Evolutionary conservation across 2,888 invertebrate species (phyloP), one percentile per base, ranked within the genome.

Genomic region (Girardia tigrina): DNA sequence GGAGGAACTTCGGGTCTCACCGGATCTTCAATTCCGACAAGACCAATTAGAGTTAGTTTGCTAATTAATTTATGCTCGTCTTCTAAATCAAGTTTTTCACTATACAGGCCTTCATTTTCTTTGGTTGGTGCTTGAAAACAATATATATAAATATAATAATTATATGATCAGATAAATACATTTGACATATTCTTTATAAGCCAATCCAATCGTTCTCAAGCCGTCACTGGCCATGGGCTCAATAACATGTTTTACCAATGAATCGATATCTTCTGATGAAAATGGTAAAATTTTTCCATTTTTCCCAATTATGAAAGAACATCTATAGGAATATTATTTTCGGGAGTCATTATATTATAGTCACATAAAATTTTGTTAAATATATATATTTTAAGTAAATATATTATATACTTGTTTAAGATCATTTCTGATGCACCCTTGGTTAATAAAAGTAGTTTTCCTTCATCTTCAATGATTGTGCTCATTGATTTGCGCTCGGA

Each of bases 391-490:
- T 56, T n/a, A 2, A 4, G 4, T 20, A 56, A 16, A 2, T 56
- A 16, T 8, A 6, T 2, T 20, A 56, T 28, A 2, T 2, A 94
- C 94, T 93, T 94, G 87, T 92, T 92, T 86, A 97, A 89, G 82
- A 98, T 91, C 83, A 98, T 97, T 87, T 98, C 98, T 78, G 95
- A 94, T 82, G 98, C 97, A 82, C 98, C 98, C 87, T 98, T 98
- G 78, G 92, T 91, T 86, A 91, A 95, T 75, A 98, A 88, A 80
- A 95, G 87, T 86, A 88, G 97, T 75, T 94, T 94, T 79, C 90
- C 90, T 0, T 80, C 79, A 81, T 90, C 89, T 82, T 90, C 87
- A 29, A 98, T 88, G 76, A 98, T 91, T 29, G 98, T 97, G 81
- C 92, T 92, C 98, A 98, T 98, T 82, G 93, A 94, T 87, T 99